Conservation (phyloP, 2,113 vertebrate genomes). For the Atlantisia rogersi region DNA sequence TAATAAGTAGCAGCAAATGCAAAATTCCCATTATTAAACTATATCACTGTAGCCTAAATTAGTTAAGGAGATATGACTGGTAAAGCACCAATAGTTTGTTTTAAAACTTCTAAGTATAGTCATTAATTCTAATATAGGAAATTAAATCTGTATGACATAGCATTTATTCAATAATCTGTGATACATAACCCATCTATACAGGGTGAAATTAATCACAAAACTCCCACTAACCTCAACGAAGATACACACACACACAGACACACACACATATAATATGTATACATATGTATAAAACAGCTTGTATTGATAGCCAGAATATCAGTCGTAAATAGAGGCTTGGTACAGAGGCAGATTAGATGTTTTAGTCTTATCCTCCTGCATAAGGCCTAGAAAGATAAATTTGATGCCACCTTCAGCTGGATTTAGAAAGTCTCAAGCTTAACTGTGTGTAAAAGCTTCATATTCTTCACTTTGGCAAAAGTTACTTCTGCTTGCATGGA, state of each 20-base stretch:
- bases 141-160: background rate
- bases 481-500: slow-evolving; percentile 2
- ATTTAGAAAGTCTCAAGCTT: slow-evolving; percentile 39
- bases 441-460: slow-evolving; percentile 24
- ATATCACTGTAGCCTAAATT: background rate
- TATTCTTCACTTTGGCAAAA: slow-evolving; percentile 50
- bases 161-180: background rate
- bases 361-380: background rate
- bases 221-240: background rate
- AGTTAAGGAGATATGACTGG: background rate
- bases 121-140: background rate
- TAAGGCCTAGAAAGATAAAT: background rate
- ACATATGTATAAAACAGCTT: background rate
- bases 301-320: background rate
- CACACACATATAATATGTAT: rapidly evolving
- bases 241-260: rapidly evolving
- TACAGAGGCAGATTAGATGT: background rate
- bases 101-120: background rate
- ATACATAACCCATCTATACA: background rate
- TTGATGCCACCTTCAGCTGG: slow-evolving; percentile 22
- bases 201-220: background rate
- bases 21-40: background rate
- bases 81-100: background rate
- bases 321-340: background rate
- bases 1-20: background rate